A percentile compares a stretch with the other conserved stretches of the same genome.
Evolutionary conservation across 2,797 vertebrate genomes (phyloP).

Genomic region (Moxostoma hubbsi): DNA sequence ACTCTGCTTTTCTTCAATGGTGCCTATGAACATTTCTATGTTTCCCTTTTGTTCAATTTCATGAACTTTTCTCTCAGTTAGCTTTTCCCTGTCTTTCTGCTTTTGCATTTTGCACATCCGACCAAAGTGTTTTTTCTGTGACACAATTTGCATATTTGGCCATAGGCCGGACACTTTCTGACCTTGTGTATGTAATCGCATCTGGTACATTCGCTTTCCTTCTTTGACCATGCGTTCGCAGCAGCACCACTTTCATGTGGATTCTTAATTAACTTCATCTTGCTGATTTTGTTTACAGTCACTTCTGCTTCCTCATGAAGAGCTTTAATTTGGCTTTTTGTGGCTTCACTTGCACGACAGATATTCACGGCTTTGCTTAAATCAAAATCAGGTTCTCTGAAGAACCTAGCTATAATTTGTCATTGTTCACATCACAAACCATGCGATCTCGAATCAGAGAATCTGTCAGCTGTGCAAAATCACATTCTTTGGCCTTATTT

Average conservation of each 20-base stretch:
- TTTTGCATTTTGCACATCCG: background rate
- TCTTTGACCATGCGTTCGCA: background rate
- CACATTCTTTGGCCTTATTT: background rate
- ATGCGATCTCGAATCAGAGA: background rate
- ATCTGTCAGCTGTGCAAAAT: background rate
- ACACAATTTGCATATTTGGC: background rate
- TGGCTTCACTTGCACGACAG: background rate
- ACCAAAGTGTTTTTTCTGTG: background rate
- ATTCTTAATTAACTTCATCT: background rate
- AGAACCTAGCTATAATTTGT: background rate
- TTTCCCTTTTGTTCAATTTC: too few relatives aligned
- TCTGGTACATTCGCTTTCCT: background rate
- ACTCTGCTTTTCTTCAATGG: background rate
- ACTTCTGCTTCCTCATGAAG: background rate
- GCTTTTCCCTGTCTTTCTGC: background rate
- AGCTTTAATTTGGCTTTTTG: slow-evolving; percentile 11
- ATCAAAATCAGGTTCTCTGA: background rate
- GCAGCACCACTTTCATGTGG: background rate
- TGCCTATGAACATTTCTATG: too few relatives aligned
- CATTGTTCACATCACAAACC: background rate
- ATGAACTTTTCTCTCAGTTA: background rate
- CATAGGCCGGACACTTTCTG: background rate
- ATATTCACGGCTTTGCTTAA: background rate
- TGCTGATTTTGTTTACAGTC: background rate
- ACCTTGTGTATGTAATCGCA: background rate